Evolutionary conservation across 1,140 invertebrate genomes (phyloP).

Genomic region (Leguminivora glycinivorella): DNA sequence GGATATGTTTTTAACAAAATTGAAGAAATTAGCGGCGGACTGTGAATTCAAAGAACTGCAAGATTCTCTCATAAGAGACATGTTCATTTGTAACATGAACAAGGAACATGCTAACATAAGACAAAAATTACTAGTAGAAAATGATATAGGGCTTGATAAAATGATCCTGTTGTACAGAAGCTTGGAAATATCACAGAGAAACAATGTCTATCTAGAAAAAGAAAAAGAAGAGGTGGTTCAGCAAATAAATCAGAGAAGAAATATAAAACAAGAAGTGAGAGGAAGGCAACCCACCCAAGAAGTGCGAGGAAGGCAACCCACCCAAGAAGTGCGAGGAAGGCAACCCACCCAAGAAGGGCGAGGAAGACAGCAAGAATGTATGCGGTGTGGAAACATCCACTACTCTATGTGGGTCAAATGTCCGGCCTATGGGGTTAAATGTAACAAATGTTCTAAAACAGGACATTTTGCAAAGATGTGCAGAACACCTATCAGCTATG

Average conservation of each 20-base stretch:
- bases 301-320: background rate
- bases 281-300: background rate
- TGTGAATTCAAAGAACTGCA: slow-evolving; percentile 7
- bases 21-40: too few species aligned
- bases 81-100: slow-evolving; percentile 10
- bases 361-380: background rate
- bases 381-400: background rate
- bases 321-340: background rate
- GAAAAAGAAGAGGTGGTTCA: background rate
- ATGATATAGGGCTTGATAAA: background rate
- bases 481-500: background rate
- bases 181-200: background rate
- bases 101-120: background rate
- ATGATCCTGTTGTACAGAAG: background rate
- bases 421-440: background rate
- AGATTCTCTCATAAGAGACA: slow-evolving; percentile 5
- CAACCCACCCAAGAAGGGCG: too few species aligned
- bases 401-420: slow-evolving; percentile 2
- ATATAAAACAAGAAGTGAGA: too few species aligned
- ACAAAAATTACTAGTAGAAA: background rate
- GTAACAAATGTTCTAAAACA: background rate
- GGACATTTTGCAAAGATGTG: slow-evolving; percentile 1
- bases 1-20: too few species aligned
- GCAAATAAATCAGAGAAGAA: too few species aligned
- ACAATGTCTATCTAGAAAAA: background rate